Evolutionary conservation across 2,113 vertebrate species (phyloP).

Genomic region (Chaetops frenatus): DNA sequence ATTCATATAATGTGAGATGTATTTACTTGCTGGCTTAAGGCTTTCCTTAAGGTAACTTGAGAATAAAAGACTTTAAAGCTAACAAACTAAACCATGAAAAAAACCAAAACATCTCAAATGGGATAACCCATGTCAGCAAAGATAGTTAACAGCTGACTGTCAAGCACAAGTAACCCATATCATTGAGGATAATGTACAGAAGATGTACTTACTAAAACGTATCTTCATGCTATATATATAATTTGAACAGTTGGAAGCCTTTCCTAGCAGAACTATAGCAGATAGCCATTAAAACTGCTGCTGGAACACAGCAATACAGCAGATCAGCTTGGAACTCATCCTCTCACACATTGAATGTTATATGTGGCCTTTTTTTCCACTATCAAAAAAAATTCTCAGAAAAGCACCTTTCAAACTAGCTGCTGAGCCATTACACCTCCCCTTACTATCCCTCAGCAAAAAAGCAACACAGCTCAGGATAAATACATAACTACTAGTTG

Average conservation of each 20-base stretch:
- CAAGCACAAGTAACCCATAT: neutral
- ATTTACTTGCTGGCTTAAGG: neutral
- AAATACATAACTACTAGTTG: neutral
- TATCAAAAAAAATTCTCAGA: neutral
- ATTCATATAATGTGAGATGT: neutral
- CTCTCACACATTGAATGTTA: neutral
- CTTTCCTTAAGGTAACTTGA: neutral
- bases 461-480: neutral
- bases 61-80: neutral
- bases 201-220: neutral
- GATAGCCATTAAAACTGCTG: neutral
- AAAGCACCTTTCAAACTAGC: neutral
- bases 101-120: neutral
- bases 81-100: neutral
- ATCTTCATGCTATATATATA: neutral
- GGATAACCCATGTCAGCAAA: neutral
- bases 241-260: neutral
- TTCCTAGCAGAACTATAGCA: neutral
- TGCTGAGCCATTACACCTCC: neutral
- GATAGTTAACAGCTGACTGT: neutral
- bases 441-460: neutral
- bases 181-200: neutral
- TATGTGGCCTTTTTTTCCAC: neutral
- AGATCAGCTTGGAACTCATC: neutral
- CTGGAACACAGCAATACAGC: neutral